A percentile compares a stretch with the other conserved stretches of the same genome.
phyloP scores from a whole-genome alignment of 2,797 vertebrate genomes.

The Esox masquinongy region DNA sequence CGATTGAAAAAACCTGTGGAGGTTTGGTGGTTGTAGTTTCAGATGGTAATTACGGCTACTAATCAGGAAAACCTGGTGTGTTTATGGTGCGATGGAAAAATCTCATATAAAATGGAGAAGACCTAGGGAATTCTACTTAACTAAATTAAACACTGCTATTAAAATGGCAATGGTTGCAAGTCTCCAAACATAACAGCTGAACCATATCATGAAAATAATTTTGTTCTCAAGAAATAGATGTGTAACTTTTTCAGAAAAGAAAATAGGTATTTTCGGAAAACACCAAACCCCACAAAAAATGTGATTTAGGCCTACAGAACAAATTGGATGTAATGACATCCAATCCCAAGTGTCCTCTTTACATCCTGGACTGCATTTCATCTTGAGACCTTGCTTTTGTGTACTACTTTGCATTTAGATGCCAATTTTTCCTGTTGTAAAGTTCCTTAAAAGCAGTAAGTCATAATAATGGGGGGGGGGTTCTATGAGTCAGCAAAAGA shows the following conservation, averaged over 20 bases:
- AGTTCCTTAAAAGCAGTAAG: background rate
- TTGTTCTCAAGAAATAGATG: background rate
- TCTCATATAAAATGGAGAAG: background rate
- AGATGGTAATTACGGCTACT: constrained; percentile 6
- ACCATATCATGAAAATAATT: background rate
- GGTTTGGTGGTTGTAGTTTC: background rate
- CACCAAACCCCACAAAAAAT: too few species aligned
- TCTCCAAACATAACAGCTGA: background rate
- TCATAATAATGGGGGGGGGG: background rate
- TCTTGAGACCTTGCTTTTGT: background rate
- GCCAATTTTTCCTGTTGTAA: background rate
- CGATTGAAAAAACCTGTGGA: constrained; percentile 7
- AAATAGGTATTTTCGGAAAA: background rate
- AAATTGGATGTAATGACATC: constrained; percentile 17
- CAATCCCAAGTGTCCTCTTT: constrained; percentile 13
- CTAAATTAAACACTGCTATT: background rate
- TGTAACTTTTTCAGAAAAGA: constrained; percentile 5
- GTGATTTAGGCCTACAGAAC: constrained; percentile 10
- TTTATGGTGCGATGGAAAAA: background rate
- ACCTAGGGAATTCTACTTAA: background rate
- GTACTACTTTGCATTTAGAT: background rate
- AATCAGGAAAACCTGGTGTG: constrained; percentile 1
- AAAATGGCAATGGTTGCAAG: background rate
- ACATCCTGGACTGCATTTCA: constrained; percentile 7
- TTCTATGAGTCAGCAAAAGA: background rate